These are phyloP conservation scores for Erpetoichthys calabaricus DNA, from an alignment of 2,797 vertebrate genomes.

Conservation along the genomic window DNA sequence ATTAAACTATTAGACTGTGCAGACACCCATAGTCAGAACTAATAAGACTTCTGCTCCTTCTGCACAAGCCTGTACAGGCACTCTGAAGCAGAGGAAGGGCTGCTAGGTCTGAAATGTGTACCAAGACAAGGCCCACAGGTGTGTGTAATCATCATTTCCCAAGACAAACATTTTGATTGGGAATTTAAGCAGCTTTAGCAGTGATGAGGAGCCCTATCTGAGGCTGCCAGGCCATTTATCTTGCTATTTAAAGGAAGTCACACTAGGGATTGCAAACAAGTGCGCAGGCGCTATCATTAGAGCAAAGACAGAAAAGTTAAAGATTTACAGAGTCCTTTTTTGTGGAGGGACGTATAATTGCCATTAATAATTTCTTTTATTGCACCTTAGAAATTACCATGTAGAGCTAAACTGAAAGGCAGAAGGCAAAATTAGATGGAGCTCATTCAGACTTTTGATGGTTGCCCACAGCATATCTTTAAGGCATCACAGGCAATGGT, in stretches of 20 bases:
- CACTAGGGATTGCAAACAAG: slow-evolving; percentile 19
- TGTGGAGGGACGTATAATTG: neutral
- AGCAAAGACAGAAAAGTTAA: slow-evolving; percentile 11
- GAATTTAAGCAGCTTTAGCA: slow-evolving; percentile 17
- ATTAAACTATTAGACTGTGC: too few relatives aligned
- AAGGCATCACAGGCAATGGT: too few relatives aligned
- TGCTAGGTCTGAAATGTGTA: neutral
- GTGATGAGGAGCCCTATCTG: slow-evolving; percentile 20
- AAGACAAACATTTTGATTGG: slow-evolving; percentile 23
- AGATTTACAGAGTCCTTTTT: slow-evolving; percentile 13
- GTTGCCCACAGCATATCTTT: too few relatives aligned
- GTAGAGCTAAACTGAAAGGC: neutral
- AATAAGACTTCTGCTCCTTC: neutral
- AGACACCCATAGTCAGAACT: too few relatives aligned
- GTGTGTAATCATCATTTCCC: slow-evolving; percentile 16
- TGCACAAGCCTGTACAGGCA: neutral
- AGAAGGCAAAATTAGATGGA: too few relatives aligned
- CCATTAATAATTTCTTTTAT: neutral
- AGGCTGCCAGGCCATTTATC: slow-evolving; percentile 17
- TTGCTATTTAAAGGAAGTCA: slow-evolving; percentile 18
- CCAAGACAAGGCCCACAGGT: slow-evolving; percentile 9
- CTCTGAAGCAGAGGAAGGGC: neutral
- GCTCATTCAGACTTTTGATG: too few relatives aligned
- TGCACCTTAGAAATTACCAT: neutral
- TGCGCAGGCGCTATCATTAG: slow-evolving; percentile 9